Conservation (phyloP, 1,140 invertebrate species). For the Zaprionus taronus region DNA sequence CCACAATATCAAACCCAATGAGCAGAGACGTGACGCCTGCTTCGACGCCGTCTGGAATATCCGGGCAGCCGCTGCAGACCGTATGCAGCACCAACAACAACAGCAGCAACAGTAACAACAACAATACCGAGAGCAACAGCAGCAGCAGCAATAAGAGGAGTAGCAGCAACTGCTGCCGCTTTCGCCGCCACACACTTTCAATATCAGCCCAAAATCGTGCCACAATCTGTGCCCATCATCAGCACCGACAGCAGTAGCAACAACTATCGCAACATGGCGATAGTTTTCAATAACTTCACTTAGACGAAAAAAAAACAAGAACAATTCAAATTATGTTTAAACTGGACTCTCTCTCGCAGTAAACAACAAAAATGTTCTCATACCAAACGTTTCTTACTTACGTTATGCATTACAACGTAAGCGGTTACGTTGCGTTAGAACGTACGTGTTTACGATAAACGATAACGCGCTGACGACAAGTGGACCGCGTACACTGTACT, state of each 20-base stretch:
- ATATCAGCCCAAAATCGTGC: conserved; percentile 20
- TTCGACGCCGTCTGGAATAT: conserved; percentile 77
- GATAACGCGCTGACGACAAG: neutral
- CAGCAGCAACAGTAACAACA: conserved; percentile 39
- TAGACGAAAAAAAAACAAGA: neutral
- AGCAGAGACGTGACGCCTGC: conserved; percentile 83
- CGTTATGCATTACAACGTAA: conserved; percentile 3
- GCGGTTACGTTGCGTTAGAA: conserved; percentile 19
- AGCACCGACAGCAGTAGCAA: conserved; percentile 25
- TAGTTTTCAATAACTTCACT: conserved; percentile 11
- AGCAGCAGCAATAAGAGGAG: conserved; percentile 12
- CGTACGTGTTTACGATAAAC: conserved; percentile 1
- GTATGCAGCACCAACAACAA: conserved; percentile 49
- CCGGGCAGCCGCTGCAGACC: conserved; percentile 62
- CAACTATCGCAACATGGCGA: conserved; percentile 7
- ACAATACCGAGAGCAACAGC: conserved; percentile 13
- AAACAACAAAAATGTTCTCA: conserved; percentile 20
- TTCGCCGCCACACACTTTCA: conserved; percentile 21
- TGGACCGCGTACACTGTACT: neutral
- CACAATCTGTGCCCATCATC: conserved; percentile 23
- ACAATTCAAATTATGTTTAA: neutral
- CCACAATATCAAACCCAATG: conserved; percentile 92
- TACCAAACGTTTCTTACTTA: conserved; percentile 24
- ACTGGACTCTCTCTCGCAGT: conserved; percentile 18
- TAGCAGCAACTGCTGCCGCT: neutral